Conservation (phyloP, 2,113 vertebrate genomes). For the Bostrychus sinensis region DNA sequence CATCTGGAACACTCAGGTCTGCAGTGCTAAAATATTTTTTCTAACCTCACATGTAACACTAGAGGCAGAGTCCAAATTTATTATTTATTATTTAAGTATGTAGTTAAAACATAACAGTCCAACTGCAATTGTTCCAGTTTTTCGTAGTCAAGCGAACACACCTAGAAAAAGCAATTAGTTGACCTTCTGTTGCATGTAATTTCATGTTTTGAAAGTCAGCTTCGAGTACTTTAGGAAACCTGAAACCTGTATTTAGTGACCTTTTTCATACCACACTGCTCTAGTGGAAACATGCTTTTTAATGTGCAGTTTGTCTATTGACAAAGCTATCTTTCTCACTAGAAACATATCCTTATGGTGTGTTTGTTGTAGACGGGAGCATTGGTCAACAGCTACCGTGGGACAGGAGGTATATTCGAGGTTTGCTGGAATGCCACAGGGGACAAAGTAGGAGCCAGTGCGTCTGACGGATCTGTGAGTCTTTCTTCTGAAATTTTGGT, state of each 20-base stretch:
- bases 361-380: constrained; percentile 87
- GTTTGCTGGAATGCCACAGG: constrained; percentile 99
- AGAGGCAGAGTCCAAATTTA: background rate
- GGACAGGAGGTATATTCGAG: constrained; percentile 99
- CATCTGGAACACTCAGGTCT: constrained; percentile 99
- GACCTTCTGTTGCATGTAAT: too few relatives aligned
- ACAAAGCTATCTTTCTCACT: background rate
- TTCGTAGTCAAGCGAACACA: too few relatives aligned
- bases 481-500: background rate
- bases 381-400: constrained; percentile 98
- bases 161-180: too few relatives aligned
- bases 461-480: constrained; percentile 99
- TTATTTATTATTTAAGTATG: too few relatives aligned
- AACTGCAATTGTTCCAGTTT: too few relatives aligned
- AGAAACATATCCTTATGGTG: background rate
- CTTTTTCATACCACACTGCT: too few relatives aligned
- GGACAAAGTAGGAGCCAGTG: constrained; percentile 99
- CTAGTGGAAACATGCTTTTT: too few relatives aligned
- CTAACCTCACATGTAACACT: background rate
- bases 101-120: too few relatives aligned
- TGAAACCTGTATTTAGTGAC: too few relatives aligned
- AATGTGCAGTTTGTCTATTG: too few relatives aligned
- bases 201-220: too few relatives aligned
- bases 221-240: too few relatives aligned
- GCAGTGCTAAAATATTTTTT: background rate